phyloP scores from a whole-genome alignment of 2,113 vertebrate species.

The Alosa alosa region DNA sequence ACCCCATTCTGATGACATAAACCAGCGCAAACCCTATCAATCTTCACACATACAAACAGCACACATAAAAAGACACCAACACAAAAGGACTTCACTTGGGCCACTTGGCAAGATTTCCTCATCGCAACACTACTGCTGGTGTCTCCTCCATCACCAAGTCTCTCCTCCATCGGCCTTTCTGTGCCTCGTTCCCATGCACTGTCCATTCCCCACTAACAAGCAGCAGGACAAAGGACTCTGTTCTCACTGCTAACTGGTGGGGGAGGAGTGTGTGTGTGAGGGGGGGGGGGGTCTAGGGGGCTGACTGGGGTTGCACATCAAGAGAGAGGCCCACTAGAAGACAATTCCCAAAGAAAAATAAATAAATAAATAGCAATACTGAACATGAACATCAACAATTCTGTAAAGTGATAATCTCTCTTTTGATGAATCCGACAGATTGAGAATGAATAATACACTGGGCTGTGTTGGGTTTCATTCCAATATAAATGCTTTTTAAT shows the following conservation, averaged over 20 bases:
- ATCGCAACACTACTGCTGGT: neutral
- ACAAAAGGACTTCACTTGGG: neutral
- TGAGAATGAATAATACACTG: too few relatives aligned
- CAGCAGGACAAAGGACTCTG: neutral
- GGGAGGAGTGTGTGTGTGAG: neutral
- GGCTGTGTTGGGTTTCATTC: neutral
- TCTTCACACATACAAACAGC: neutral
- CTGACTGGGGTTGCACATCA: neutral
- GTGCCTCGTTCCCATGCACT: neutral
- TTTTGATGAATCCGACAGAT: neutral
- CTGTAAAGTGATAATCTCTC: neutral
- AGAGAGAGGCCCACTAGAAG: neutral
- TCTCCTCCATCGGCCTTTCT: neutral
- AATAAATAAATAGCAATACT: neutral
- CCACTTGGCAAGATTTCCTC: too few relatives aligned
- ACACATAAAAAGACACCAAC: neutral
- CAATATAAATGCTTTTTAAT: neutral
- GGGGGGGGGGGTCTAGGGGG: neutral
- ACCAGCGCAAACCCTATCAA: neutral
- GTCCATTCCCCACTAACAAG: neutral
- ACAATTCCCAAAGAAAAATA: neutral
- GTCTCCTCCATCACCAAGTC: neutral
- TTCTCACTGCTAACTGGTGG: neutral
- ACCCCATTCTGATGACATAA: neutral
- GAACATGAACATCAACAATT: neutral